Evolutionary conservation across 2,888 invertebrate species (phyloP), one percentile per base, ranked within the genome.

Genomic region (Macroteleia sp.): DNA sequence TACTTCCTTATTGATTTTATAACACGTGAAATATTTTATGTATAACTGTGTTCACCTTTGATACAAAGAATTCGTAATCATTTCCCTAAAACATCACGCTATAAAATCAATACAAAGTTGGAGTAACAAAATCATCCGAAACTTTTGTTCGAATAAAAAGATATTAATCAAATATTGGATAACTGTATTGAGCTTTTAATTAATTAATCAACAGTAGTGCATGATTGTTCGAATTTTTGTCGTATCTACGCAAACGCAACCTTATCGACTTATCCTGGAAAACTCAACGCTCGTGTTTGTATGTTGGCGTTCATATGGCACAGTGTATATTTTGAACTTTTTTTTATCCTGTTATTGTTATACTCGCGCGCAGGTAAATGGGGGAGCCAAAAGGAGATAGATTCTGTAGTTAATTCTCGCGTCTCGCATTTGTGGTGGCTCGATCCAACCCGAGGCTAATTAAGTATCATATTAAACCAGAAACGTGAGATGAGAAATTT

Each of bases 381-480:
- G 42, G 44, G 44, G 76, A 67, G 69, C 44, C 14, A 42, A 59
- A 73, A 66, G 39, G 78, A 61, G 73, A 69, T 57, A 41, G 76
- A 73, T 61, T 59, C 36, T 25, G 57, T 59, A 57, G 70, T 71
- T 74, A 64, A 76, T 54, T 61, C 42, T 41, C 71, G 36, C 46
- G 57, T 57, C 28, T 22, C 61, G 61, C 54, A 67, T 71, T 77
- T 79, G 74, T 48, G 70, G 61, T 34, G 46, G 77, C 77, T 59
- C 80, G 81, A 82, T 82, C 81, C 64, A 44, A 20, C 69, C 74
- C 80, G 74, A 79, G 77, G 84, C 85, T 89, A 89, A 89, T 88
- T 86, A 89, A 89, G 88, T 89, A 88, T 89, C 89, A 83, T 83
- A 84, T 89, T 87, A 85, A 87, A 85, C 83, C 80, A 74, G 87